Base-by-base conservation (phyloP, 1,140 invertebrate species). In the Panagrolaimus sp. region DNA sequence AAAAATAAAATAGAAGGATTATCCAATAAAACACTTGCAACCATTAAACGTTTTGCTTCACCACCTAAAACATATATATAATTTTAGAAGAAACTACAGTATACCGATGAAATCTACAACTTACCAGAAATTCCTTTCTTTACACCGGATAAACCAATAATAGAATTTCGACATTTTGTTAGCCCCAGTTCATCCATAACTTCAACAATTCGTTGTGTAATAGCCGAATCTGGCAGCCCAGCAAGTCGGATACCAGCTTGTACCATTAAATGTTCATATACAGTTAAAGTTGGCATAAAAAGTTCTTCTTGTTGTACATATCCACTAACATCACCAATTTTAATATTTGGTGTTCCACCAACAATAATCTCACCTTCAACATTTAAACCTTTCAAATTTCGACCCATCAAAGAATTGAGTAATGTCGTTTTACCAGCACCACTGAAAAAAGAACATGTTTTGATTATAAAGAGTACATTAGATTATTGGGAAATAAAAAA, bases 1-100 rank as follows among this genome's bases (percentile, higher is more conserved):
- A 90, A 90, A 80, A 91, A 91, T 11, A 92, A 78, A 57, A 91
- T 87, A 25, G 87, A 87, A 14, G 90, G 90, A 82, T 91, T 89
- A 65, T 88, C 89, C 7, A 91, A 84, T 0, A 91, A 53, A 76
- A 87, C 86, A 11, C 83, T 78, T 8, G 86, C 86, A 69, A 87
- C 85, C 7, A 84, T 79, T 1, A 87, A 74, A 43, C 86, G 76
- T 72, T 86, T 85, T 14, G 78, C 79, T 77, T 87, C 86, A 46
- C 86, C 86, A 8, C 86, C 86, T n/a, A 82, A 85, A 65, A 84
- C 68, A 2, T 13, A 16, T 1, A 57, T 66, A 38, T 0, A 5
- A 57, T 0, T 1, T n/a, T 2, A 67, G 38, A 2, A 38, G n/a
- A 48, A n/a, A n/a, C 42, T n/a, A n/a, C n/a, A n/a, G n/a, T n/a